Base-by-base conservation (phyloP, 2,113 vertebrate genomes). In the Sturnira hondurensis region DNA sequence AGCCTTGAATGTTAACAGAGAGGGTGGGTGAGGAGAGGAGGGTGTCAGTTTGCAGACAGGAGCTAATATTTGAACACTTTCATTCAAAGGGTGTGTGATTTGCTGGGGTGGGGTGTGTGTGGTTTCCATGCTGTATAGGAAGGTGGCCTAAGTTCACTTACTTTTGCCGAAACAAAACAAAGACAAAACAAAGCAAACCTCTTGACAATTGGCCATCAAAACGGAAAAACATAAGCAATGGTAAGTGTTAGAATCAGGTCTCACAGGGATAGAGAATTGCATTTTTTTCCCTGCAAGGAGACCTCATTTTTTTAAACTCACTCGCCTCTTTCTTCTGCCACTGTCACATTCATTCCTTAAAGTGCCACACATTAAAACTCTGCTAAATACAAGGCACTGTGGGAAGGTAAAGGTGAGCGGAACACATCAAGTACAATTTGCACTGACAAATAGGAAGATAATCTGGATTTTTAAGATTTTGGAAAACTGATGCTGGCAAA, bases 21-120 rank as follows among this genome's bases (percentile, higher is more conserved):
- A 41, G 14, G 85, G 47, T 50, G 31, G 54, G 65, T 47, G 82
- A n/a, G n/a, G n/a, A n/a, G 61, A 86, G 61, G 61, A 78, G 26
- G 24, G 19, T 43, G 54, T 89, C 67, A 70, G 13, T 58, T 93
- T 84, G 83, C 65, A 93, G 94, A 77, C 16, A 94, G 70, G 65
- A 92, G 58, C 78, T 87, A 26, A 73, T 71, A 47, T 63, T 65
- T 94, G 58, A 52, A 61, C 36, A 47, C 14, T 47, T n/a, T 33
- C 16, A 63, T 71, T 90, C 80, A 71, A 45, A 77, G 33, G 19
- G 13, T 81, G 1, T 58, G 10, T 9, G 5, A 33, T 74, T 91
- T 68, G 56, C n/a, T n/a, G n/a, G 43, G 43, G 24, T 28, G 41
- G 45, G 0, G 0, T n/a, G n/a, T n/a, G n/a, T n/a, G n/a, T n/a